These are phyloP conservation scores for Hyperoplus lanceolatus DNA, from an alignment of 2,797 vertebrate species.

Conservation along the genomic window DNA sequence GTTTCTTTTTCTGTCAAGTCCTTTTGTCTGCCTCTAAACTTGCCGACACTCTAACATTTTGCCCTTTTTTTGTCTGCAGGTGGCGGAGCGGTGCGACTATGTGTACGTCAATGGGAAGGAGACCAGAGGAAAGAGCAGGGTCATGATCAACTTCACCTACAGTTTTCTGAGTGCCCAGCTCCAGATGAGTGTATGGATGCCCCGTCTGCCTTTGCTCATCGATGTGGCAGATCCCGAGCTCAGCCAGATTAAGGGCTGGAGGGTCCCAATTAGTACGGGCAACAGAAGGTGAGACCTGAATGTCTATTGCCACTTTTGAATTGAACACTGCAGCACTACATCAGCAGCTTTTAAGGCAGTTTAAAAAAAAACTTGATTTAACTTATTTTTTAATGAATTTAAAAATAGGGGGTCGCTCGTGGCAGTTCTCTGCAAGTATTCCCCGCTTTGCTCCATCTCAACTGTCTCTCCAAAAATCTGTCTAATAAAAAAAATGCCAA, in stretches of 20 bases:
- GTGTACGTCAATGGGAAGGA: constrained; percentile 95
- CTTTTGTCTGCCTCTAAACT: background rate
- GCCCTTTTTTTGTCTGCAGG: constrained; percentile 73
- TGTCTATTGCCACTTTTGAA: background rate
- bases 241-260: constrained; percentile 96
- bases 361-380: background rate
- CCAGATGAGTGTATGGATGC: constrained; percentile 92
- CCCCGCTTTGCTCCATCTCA: no score
- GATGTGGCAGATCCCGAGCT: constrained; percentile 94
- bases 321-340: background rate
- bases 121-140: constrained; percentile 88
- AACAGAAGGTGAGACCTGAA: constrained; percentile 83
- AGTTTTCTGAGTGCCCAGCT: constrained; percentile 92
- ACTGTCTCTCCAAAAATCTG: no score
- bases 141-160: constrained; percentile 92
- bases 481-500: no score
- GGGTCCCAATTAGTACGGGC: constrained; percentile 84
- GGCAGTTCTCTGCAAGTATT: no score
- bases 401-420: no score
- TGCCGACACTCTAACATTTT: background rate
- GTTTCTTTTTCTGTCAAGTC: background rate
- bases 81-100: constrained; percentile 94
- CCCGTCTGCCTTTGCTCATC: constrained; percentile 91
- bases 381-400: background rate
- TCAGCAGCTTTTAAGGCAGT: background rate